Evolutionary conservation across 1,140 invertebrate species (phyloP), one percentile per base, ranked within the genome.

Genomic region (Phortica variegata): DNA sequence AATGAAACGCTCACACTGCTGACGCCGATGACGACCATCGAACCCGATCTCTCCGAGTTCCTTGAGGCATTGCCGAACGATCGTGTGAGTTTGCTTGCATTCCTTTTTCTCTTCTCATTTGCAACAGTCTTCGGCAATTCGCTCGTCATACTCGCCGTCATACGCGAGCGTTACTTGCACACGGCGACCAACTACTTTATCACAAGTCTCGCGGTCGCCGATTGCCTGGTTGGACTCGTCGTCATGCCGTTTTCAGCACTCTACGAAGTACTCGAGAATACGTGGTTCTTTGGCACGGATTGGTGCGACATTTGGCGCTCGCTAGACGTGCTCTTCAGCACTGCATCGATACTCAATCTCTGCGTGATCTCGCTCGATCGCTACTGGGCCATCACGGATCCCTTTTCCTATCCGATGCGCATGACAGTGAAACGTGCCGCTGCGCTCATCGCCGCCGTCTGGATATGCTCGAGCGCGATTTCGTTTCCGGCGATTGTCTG

Each of bases 121-220:
- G 87, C 95, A 33, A 97, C 95, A 0, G 87, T 98, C 0, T 97
- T 98, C 76, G 95, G 95, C 33, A 98, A 98, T 77, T 88, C 95
- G 52, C 83, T 99, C 16, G 95, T 98, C 4, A 97, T 98, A 39
- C 73, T 97, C 51, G 92, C 91, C 18, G 96, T 99, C 7, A 86
- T 89, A 26, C 80, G 92, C 33, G 95, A 98, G 75, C 80, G 93
- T 37, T 86, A 91, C 40, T 76, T 97, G 6, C 93, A 96, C 72
- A 95, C 93, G 10, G 93, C 93, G 18, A 98, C 95, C 18, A 99
- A 98, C 79, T 98, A 97, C 73, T 97, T 98, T 76, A 97, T 98
- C 53, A 95, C 97, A 23, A 96, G 93, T 43, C 78, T 98, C 37
- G 96, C 96, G 4, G 86, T 98, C 8, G 96, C 97, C 0, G 97